Evolutionary conservation across 2,797 vertebrate species (phyloP).

Genomic region (Myotis findleyi): DNA sequence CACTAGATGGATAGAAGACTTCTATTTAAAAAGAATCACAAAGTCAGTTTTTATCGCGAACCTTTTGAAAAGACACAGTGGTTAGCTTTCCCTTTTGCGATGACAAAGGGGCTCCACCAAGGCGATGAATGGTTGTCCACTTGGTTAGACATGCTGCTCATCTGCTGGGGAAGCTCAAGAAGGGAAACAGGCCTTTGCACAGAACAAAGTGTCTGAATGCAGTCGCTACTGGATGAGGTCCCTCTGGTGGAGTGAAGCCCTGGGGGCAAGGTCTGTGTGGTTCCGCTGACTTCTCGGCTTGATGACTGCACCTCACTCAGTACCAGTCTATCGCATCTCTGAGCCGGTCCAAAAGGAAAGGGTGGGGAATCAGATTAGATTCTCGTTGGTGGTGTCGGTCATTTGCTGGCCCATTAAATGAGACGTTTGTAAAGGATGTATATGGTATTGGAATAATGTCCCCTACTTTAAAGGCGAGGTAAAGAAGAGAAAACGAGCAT

Average conservation of each 20-base stretch:
- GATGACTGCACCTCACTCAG: background rate
- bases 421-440: background rate
- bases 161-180: background rate
- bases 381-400: background rate
- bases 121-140: background rate
- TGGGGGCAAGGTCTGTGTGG: background rate
- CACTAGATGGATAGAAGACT: slow-evolving; percentile 44
- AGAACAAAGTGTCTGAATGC: slow-evolving; percentile 35
- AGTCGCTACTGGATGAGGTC: background rate
- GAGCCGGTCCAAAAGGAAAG: background rate
- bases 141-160: background rate
- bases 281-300: slow-evolving; percentile 1
- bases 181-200: background rate
- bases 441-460: background rate
- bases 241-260: background rate
- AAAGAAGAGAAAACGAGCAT: background rate
- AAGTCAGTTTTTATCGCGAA: slow-evolving; percentile 65
- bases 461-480: background rate
- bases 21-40: slow-evolving; percentile 50
- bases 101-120: background rate
- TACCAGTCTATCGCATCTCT: background rate
- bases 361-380: background rate
- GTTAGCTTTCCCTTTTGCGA: background rate
- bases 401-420: background rate
- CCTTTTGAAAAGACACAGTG: slow-evolving; percentile 46